phyloP scores from a whole-genome alignment of 1,140 invertebrate genomes.

The Bradysia coprophila region DNA sequence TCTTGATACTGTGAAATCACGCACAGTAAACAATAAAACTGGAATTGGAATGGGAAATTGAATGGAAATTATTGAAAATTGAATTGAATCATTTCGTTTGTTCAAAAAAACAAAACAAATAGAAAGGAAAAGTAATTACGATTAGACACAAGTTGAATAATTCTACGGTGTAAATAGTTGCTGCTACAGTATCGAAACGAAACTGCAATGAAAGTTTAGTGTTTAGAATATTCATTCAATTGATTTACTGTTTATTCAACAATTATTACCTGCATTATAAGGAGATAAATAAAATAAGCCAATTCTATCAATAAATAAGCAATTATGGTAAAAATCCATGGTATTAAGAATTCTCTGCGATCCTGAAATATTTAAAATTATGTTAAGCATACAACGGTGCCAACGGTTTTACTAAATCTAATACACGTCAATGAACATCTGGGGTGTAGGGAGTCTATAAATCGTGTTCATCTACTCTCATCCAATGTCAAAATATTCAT shows the following conservation, averaged over 20 bases:
- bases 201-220: neutral
- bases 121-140: conserved; percentile 2
- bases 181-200: conserved; percentile 1
- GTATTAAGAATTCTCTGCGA: neutral
- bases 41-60: no score
- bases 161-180: conserved; percentile 1
- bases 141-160: conserved; percentile 3
- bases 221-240: no score
- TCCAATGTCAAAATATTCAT: no score
- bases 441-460: no score
- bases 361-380: neutral
- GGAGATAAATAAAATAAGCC: conserved; percentile 1
- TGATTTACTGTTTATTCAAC: no score
- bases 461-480: no score
- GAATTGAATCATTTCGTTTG: neutral
- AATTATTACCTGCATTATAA: neutral
- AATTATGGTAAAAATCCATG: conserved; percentile 2
- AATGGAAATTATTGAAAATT: neutral
- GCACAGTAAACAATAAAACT: conserved; percentile 5
- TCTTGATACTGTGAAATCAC: conserved; percentile 6
- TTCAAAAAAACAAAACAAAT: neutral
- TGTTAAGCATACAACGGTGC: neutral
- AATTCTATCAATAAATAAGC: conserved; percentile 1
- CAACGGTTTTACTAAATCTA: no score
- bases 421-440: no score